Conservation (phyloP, 2,113 vertebrate genomes). For the Prietella phreatophila region DNA sequence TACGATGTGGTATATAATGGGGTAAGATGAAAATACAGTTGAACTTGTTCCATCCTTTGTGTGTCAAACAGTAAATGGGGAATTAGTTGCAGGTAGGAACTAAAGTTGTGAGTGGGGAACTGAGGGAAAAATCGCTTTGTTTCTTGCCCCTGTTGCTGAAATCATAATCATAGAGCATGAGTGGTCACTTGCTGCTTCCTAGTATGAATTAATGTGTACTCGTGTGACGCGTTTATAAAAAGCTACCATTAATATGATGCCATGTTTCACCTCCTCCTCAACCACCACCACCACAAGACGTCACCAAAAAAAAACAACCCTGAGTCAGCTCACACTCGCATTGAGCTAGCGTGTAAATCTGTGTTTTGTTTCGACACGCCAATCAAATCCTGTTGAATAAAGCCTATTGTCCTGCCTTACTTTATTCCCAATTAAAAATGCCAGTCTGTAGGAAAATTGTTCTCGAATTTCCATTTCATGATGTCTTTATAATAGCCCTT, state of each 20-base stretch:
- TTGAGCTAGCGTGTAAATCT: neutral
- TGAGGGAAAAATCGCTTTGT: neutral
- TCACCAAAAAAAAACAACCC: neutral
- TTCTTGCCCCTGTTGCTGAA: neutral
- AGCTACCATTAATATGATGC: neutral
- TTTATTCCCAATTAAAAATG: neutral
- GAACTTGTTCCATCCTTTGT: neutral
- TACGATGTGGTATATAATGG: no score
- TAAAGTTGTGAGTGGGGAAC: neutral
- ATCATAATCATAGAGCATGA: neutral
- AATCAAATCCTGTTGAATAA: neutral
- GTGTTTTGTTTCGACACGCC: neutral
- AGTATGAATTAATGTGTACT: neutral
- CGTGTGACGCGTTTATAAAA: neutral
- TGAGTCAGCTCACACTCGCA: neutral
- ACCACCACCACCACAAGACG: neutral
- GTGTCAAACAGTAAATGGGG: neutral
- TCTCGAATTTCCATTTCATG: neutral
- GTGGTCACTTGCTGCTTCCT: neutral
- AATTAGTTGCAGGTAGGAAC: neutral
- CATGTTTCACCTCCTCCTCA: neutral
- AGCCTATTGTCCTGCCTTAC: neutral
- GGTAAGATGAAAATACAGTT: neutral
- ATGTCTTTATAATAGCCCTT: constrained; percentile 1
- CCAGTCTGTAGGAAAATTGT: neutral